phyloP scores from a whole-genome alignment of 2,888 invertebrate genomes.

The Archaeoteleia sp. region DNA sequence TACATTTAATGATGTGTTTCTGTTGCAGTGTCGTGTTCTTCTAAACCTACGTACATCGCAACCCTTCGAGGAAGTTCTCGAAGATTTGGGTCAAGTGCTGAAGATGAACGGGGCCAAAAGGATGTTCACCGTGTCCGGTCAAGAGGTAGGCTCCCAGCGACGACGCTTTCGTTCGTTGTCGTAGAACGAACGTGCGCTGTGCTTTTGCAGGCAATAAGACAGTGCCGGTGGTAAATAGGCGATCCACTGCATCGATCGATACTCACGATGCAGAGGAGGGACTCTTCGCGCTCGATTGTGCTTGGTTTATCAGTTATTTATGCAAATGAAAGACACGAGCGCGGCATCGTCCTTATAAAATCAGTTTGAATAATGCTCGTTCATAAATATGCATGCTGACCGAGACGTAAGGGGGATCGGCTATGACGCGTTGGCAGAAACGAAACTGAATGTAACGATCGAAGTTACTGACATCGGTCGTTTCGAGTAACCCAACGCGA shows the following conservation, averaged over 20 bases:
- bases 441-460: constrained; percentile 67
- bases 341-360: constrained; percentile 70
- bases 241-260: constrained; percentile 50
- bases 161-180: constrained; percentile 5
- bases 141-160: constrained; percentile 81
- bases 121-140: constrained; percentile 94
- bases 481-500: constrained; percentile 23
- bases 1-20: constrained; percentile 9
- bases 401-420: constrained; percentile 37
- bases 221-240: constrained; percentile 18
- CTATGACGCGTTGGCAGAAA: constrained; percentile 47
- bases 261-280: constrained; percentile 42
- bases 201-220: constrained; percentile 40
- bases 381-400: constrained; percentile 70
- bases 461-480: constrained; percentile 65
- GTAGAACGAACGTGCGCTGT: constrained; percentile 6
- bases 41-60: constrained; percentile 94
- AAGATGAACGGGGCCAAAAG: constrained; percentile 93
- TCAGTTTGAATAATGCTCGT: constrained; percentile 70
- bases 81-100: constrained; percentile 93
- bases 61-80: constrained; percentile 94
- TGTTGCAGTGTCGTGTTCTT: constrained; percentile 87
- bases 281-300: constrained; percentile 50
- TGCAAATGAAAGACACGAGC: constrained; percentile 66
- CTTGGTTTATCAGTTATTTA: constrained; percentile 67